Conservation (phyloP, 2,797 vertebrate genomes). For the Crocodylus rhombifer region DNA sequence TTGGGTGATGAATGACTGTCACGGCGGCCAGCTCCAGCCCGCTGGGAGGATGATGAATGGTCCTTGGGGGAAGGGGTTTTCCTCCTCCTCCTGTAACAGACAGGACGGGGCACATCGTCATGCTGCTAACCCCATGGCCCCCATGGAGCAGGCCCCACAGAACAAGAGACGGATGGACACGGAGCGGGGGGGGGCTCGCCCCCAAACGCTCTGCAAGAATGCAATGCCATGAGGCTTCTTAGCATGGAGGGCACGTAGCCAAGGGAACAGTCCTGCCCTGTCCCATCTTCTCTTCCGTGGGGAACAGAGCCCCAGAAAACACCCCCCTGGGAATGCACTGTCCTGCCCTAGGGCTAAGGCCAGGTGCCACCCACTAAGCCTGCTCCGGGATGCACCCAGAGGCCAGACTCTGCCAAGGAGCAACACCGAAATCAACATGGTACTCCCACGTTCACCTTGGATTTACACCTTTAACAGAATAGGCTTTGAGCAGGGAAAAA, state of each 20-base stretch:
- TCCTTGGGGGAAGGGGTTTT: background rate
- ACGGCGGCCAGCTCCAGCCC: background rate
- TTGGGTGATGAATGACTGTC: conserved; percentile 8
- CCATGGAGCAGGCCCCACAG: background rate
- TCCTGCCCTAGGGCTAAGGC: background rate
- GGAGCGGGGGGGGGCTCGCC: background rate
- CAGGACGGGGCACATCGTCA: background rate
- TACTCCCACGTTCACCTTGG: background rate
- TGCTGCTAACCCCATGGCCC: background rate
- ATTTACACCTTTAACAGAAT: background rate
- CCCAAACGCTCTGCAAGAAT: background rate
- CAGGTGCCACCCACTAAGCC: no score
- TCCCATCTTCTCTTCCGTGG: background rate
- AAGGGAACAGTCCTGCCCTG: no score
- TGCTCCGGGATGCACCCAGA: no score
- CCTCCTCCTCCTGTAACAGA: background rate
- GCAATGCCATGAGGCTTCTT: no score
- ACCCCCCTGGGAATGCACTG: background rate
- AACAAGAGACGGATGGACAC: background rate
- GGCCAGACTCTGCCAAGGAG: no score
- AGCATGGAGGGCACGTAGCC: no score
- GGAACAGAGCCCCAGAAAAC: background rate
- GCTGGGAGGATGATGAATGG: conserved; percentile 3
- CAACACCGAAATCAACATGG: no score
- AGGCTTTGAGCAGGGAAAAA: background rate